Conservation (phyloP, 2,888 invertebrate genomes). For the Plagodis pulveraria region DNA sequence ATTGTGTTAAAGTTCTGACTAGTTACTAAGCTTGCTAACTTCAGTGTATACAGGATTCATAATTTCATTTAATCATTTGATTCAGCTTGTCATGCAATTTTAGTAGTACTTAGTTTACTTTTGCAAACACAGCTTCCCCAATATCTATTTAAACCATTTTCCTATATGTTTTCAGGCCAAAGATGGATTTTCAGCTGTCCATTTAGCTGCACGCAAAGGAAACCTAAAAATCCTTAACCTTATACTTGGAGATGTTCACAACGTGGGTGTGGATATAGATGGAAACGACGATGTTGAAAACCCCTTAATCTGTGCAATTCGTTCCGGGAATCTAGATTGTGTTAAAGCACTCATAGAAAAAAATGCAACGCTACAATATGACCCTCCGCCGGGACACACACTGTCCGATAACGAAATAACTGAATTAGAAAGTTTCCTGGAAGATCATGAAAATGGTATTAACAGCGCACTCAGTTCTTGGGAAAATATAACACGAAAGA, state of each 20-base stretch:
- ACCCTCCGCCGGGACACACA: not conserved
- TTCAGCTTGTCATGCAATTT: no score
- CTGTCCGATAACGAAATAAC: not conserved
- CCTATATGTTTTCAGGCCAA: conserved; percentile 29
- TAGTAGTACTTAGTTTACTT: no score
- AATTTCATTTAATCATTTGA: no score
- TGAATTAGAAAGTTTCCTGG: not conserved
- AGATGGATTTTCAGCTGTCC: conserved; percentile 56
- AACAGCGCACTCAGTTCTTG: not conserved
- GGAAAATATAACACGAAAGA: not conserved
- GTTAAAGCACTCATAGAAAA: conserved; percentile 63
- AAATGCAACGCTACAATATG: conserved; percentile 55
- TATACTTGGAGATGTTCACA: conserved; percentile 61
- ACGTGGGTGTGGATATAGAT: conserved; percentile 43
- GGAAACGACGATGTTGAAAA: conserved; percentile 65
- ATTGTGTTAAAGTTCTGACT: no score
- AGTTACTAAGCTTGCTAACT: no score
- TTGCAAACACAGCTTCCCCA: no score
- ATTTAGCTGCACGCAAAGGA: conserved; percentile 71
- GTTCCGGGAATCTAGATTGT: conserved; percentile 57
- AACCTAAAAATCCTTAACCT: conserved; percentile 69
- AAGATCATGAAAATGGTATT: not conserved
- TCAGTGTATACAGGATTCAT: no score
- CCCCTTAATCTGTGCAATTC: conserved; percentile 69
- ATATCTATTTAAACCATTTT: no score